Percentiles rank a stretch among this genome's conserved stretches.
Conservation (phyloP, 1,140 invertebrate species). For the Agrilus planipennis region DNA sequence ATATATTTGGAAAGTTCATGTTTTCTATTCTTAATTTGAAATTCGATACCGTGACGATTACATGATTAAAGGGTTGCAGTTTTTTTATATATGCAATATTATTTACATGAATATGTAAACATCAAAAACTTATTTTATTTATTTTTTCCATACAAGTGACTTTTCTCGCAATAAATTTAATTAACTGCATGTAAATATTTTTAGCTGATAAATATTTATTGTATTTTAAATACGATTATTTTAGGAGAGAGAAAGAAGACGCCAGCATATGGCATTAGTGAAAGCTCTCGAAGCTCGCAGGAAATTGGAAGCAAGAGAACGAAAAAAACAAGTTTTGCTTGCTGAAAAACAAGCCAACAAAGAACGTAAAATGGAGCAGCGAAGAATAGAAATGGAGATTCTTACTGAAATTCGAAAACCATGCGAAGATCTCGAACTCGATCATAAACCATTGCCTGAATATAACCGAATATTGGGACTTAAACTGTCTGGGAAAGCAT, state of each 20-base stretch:
- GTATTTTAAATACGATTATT: conserved; percentile 8
- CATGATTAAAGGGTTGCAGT: too few relatives aligned
- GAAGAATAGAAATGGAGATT: conserved; percentile 73
- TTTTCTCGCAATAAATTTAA: too few relatives aligned
- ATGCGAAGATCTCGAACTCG: conserved; percentile 71
- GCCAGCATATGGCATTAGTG: conserved; percentile 81
- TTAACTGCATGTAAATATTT: too few relatives aligned
- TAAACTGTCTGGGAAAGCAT: conserved; percentile 72
- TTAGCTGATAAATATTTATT: too few relatives aligned
- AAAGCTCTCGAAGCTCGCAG: conserved; percentile 75
- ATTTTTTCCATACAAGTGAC: too few relatives aligned
- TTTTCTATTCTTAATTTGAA: too few relatives aligned
- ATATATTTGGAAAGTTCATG: not conserved
- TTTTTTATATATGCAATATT: too few relatives aligned
- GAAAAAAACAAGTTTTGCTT: conserved; percentile 65
- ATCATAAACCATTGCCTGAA: conserved; percentile 60
- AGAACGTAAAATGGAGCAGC: conserved; percentile 73
- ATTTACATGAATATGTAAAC: too few relatives aligned
- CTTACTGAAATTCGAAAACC: conserved; percentile 73
- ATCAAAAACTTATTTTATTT: too few relatives aligned
- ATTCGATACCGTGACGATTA: too few relatives aligned
- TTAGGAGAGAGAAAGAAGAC: conserved; percentile 78
- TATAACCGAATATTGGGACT: conserved; percentile 69
- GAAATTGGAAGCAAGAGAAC: conserved; percentile 78
- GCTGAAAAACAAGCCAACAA: conserved; percentile 65